Evolutionary conservation across 1,140 invertebrate species (phyloP).

Genomic region (Diabrotica undecimpunctata): DNA sequence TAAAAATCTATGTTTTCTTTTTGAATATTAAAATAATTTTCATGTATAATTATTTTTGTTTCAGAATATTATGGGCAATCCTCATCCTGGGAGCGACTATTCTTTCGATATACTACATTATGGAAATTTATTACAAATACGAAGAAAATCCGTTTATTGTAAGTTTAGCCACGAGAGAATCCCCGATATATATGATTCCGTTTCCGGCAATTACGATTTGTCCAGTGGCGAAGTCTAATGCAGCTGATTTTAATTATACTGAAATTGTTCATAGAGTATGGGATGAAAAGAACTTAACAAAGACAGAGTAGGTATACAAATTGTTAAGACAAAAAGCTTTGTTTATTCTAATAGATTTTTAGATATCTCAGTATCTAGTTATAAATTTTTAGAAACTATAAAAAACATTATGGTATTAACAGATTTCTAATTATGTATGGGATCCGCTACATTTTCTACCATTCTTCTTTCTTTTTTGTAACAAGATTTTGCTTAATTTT

Average conservation of each 20-base stretch:
- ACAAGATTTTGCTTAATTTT: too few species aligned
- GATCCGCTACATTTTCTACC: too few species aligned
- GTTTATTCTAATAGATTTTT: too few species aligned
- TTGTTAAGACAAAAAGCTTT: too few species aligned
- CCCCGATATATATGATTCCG: conserved; percentile 52
- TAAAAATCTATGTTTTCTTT: too few species aligned
- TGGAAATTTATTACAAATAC: conserved; percentile 51
- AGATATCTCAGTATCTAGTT: too few species aligned
- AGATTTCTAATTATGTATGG: too few species aligned
- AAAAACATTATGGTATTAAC: too few species aligned
- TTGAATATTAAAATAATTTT: too few species aligned
- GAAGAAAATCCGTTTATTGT: conserved; percentile 53
- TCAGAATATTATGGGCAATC: conserved; percentile 50
- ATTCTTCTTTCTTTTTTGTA: too few species aligned
- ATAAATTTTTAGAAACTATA: too few species aligned
- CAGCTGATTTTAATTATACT: conserved; percentile 28
- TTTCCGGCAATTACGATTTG: conserved; percentile 55
- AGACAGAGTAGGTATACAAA: conserved; percentile 22
- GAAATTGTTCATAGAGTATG: conserved; percentile 21
- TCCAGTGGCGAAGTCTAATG: conserved; percentile 44
- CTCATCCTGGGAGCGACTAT: conserved; percentile 47
- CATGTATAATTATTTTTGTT: conserved; percentile 28
- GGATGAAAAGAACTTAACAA: conserved; percentile 18
- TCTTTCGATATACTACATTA: conserved; percentile 46
- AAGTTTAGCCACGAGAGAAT: conserved; percentile 51